Percentiles rank a stretch among this genome's conserved stretches.
phyloP scores from a whole-genome alignment of 2,888 invertebrate genomes.

The Lingula anatina region DNA sequence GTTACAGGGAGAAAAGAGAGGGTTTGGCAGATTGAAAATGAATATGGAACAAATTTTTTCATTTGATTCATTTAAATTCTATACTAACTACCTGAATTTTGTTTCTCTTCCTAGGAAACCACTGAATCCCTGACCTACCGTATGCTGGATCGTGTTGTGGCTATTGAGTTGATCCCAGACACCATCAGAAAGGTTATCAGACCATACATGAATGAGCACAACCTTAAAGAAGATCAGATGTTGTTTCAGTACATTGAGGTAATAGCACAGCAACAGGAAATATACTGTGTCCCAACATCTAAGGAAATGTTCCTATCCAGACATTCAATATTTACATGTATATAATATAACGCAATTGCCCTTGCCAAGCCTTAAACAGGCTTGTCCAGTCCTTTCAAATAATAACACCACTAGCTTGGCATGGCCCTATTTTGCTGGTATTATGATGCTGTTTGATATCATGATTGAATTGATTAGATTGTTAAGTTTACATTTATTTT shows the following conservation, averaged over 20 bases:
- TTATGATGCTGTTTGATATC: no score
- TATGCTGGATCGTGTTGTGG: conserved; percentile 45
- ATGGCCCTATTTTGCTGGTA: no score
- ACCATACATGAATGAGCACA: conserved; percentile 42
- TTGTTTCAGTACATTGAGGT: conserved; percentile 44
- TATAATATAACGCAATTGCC: not conserved
- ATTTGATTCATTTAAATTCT: no score
- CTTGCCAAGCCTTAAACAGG: not conserved
- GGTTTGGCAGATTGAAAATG: no score
- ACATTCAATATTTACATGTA: not conserved
- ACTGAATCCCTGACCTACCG: conserved; percentile 40
- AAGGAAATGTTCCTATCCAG: no score
- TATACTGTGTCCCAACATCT: no score
- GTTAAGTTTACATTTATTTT: not conserved
- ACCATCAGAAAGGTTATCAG: conserved; percentile 32
- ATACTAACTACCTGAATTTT: not conserved
- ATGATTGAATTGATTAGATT: no score
- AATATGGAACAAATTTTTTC: no score
- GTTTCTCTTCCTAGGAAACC: conserved; percentile 40
- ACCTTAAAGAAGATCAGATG: conserved; percentile 35
- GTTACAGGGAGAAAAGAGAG: no score
- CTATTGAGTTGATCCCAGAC: conserved; percentile 33
- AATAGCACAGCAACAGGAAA: no score
- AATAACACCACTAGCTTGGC: no score
- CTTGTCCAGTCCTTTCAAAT: not conserved